phyloP scores from a whole-genome alignment of 1,140 invertebrate genomes.

The Bombus pyrosoma region DNA sequence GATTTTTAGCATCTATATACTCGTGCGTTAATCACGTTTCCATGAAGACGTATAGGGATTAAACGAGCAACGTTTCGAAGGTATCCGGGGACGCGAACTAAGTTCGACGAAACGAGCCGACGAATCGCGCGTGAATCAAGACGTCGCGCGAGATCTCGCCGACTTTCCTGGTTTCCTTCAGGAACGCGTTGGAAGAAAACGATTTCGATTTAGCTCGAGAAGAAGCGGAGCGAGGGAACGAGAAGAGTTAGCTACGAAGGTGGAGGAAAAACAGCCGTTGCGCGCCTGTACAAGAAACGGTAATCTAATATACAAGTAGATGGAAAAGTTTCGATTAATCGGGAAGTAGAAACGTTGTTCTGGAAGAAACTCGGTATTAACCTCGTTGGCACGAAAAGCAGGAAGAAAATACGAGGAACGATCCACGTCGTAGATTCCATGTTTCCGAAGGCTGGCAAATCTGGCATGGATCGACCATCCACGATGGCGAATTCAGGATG shows the following conservation, averaged over 20 bases:
- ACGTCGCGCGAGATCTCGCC: background rate
- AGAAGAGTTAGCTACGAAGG: background rate
- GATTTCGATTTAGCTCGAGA: background rate
- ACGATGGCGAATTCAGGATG: background rate
- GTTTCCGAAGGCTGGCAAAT: background rate
- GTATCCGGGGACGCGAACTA: background rate
- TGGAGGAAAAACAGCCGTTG: background rate
- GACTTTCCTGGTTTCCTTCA: background rate
- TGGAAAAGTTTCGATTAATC: background rate
- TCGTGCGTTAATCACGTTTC: constrained; percentile 29
- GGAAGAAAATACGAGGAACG: background rate
- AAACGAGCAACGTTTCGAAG: background rate
- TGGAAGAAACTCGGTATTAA: background rate
- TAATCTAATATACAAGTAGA: background rate
- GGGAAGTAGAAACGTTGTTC: background rate
- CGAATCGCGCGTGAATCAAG: background rate
- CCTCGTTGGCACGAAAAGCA: background rate
- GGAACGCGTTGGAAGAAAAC: background rate
- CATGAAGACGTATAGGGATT: background rate
- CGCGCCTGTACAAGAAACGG: background rate
- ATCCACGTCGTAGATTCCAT: background rate
- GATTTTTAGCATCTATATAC: constrained; percentile 35
- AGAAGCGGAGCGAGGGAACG: background rate
- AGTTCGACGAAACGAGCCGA: background rate
- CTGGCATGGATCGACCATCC: background rate